Conservation (phyloP, 1,140 invertebrate species). For the Hycleus phaleratus region DNA sequence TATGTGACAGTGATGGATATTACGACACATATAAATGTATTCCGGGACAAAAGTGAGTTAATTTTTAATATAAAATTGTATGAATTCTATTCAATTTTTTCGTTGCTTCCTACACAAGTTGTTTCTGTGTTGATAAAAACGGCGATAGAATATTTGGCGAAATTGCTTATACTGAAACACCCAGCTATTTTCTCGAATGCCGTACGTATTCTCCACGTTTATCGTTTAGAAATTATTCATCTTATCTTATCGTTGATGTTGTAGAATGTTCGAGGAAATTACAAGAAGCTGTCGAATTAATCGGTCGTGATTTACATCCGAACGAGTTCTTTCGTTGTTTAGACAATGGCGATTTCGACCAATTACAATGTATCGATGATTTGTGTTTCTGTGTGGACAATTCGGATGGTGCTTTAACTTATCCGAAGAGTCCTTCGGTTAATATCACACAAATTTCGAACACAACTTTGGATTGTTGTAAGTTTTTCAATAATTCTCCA, state of each 20-base stretch:
- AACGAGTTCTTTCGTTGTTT: constrained; percentile 42
- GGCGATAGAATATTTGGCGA: constrained; percentile 54
- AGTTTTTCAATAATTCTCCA: constrained; percentile 30
- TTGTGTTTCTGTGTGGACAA: constrained; percentile 48
- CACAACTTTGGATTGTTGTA: constrained; percentile 46
- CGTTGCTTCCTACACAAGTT: constrained; percentile 42
- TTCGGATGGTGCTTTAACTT: constrained; percentile 40
- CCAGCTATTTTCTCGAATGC: constrained; percentile 46
- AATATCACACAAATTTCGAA: constrained; percentile 39
- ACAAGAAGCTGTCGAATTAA: constrained; percentile 30
- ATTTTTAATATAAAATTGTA: not conserved
- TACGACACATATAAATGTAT: constrained; percentile 47
- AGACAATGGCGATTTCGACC: constrained; percentile 47
- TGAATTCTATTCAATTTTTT: not conserved
- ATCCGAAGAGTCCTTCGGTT: constrained; percentile 31
- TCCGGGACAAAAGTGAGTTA: constrained; percentile 50
- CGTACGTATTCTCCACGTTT: constrained; percentile 38
- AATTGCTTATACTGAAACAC: constrained; percentile 40
- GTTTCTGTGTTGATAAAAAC: constrained; percentile 50
- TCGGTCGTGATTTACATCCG: constrained; percentile 27
- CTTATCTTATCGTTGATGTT: constrained; percentile 2
- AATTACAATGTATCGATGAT: constrained; percentile 47
- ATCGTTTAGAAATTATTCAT: not conserved
- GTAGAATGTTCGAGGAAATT: constrained; percentile 45
- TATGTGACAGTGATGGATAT: constrained; percentile 49